phyloP scores from a whole-genome alignment of 2,797 vertebrate species.

The Pangasius mekongensis region DNA sequence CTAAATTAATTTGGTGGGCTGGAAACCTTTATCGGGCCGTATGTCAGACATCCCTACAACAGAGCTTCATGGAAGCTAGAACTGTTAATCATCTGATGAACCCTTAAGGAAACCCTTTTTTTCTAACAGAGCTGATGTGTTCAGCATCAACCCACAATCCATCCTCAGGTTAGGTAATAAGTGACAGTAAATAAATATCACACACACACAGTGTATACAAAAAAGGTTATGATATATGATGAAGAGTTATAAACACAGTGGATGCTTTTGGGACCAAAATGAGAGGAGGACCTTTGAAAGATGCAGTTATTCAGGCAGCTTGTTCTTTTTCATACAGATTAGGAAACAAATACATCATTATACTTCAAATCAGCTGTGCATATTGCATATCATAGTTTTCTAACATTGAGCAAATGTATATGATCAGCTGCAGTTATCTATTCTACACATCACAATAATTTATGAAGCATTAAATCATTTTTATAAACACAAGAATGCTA shows the following conservation, averaged over 20 bases:
- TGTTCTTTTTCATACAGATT: not conserved
- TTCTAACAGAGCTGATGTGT: not conserved
- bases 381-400: not conserved
- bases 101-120: not conserved
- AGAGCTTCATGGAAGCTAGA: no score
- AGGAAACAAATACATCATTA: not conserved
- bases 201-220: not conserved
- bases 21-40: no score
- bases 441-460: not conserved
- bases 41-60: no score
- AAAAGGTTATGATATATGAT: not conserved
- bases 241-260: not conserved
- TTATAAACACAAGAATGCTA: not conserved
- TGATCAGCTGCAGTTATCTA: constrained; percentile 1
- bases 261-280: not conserved
- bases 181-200: not conserved
- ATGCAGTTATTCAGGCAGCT: not conserved
- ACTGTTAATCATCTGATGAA: not conserved
- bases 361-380: not conserved
- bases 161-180: not conserved
- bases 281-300: not conserved
- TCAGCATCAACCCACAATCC: not conserved
- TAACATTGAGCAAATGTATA: not conserved
- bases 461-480: constrained; percentile 17
- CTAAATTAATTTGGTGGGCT: not conserved